Conservation (phyloP, 2,113 vertebrate genomes). For the human (Homo sapiens) region GRCh38 chr12:101955001-101955500, state of each 20-base stretch:
- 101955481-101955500: not conserved
- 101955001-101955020: slow-evolving; percentile 5
- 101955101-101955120: not conserved
- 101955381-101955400: not conserved
- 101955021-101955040: not conserved
- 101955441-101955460: not conserved
- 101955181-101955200: not conserved
- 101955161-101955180: no score
- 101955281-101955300: not conserved
- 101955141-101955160: not conserved
- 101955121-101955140: not conserved
- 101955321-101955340: not conserved
- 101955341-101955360: not conserved
- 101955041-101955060: not conserved
- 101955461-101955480: not conserved
- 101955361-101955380: not conserved
- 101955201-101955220: not conserved
- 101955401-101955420: not conserved
- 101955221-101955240: not conserved
- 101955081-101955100: not conserved
- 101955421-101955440: not conserved
- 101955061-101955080: not conserved
- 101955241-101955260: not conserved
- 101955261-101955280: not conserved
- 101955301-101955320: not conserved